Evolutionary conservation across 2,113 vertebrate species (phyloP).

Genomic region (Calonectris borealis): DNA sequence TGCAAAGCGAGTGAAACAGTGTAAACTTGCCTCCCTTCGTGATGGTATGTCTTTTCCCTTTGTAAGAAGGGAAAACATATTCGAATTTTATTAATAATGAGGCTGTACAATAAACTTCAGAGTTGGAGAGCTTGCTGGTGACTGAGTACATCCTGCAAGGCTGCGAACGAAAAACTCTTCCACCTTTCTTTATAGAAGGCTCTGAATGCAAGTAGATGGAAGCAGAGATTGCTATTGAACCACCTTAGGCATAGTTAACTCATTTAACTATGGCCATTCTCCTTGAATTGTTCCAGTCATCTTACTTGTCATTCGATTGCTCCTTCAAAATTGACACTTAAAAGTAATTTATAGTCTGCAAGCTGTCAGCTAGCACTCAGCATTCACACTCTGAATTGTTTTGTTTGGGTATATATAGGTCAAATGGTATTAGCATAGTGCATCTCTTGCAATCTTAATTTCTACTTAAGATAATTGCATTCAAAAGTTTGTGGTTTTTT

Average conservation of each 20-base stretch:
- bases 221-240: neutral
- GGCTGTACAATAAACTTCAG: neutral
- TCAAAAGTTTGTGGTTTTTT: neutral
- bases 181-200: neutral
- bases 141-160: neutral
- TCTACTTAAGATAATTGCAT: neutral
- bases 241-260: accelerated
- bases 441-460: neutral
- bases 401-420: neutral
- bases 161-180: neutral
- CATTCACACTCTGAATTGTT: neutral
- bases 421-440: neutral
- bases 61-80: neutral
- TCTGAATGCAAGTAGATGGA: neutral
- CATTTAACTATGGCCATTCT: neutral
- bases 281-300: neutral
- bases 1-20: accelerated
- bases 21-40: neutral
- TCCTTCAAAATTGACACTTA: neutral
- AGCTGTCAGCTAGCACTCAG: neutral
- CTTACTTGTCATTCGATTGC: neutral
- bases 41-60: neutral
- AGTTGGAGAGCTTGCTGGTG: neutral
- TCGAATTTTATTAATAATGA: neutral
- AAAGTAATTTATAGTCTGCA: neutral